Conservation (phyloP, 2,113 vertebrate species). For the Morone saxatilis region DNA sequence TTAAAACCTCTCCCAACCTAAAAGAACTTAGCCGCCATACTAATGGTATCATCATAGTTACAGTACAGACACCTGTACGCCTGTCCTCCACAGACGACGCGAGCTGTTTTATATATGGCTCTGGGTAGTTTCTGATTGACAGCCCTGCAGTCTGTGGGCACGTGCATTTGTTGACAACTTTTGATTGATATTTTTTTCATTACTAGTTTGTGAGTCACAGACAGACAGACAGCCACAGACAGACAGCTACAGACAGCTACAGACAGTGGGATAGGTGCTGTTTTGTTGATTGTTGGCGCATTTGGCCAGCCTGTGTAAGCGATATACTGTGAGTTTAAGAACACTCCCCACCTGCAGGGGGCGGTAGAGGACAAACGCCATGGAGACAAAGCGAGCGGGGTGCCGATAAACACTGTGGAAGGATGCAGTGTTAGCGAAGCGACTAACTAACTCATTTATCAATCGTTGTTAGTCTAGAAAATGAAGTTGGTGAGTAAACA, state of each 20-base stretch:
- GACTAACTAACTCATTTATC: not conserved
- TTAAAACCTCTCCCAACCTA: not conserved
- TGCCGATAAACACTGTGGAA: not conserved
- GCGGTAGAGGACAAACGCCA: not conserved
- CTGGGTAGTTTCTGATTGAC: not conserved
- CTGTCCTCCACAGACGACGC: not conserved
- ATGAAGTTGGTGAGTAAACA: slow-evolving; percentile 78
- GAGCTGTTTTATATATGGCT: not conserved
- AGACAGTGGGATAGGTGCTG: not conserved
- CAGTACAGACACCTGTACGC: accelerated
- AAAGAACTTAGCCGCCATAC: accelerated
- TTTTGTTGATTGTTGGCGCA: accelerated
- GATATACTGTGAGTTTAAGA: accelerated
- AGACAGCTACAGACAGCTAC: accelerated
- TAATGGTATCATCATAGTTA: not conserved
- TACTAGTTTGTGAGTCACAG: accelerated
- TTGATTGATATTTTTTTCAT: not conserved
- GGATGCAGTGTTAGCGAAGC: slow-evolving; percentile 29
- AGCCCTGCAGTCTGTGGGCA: not conserved
- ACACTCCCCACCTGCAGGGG: slow-evolving; percentile 43
- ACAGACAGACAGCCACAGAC: not conserved
- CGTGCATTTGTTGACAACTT: slow-evolving; percentile 45
- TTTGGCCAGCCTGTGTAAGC: accelerated
- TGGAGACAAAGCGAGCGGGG: not conserved
- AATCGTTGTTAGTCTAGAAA: not conserved